Base-by-base conservation (phyloP, 1,140 invertebrate genomes). In the Hypsibius dujardini region DNA sequence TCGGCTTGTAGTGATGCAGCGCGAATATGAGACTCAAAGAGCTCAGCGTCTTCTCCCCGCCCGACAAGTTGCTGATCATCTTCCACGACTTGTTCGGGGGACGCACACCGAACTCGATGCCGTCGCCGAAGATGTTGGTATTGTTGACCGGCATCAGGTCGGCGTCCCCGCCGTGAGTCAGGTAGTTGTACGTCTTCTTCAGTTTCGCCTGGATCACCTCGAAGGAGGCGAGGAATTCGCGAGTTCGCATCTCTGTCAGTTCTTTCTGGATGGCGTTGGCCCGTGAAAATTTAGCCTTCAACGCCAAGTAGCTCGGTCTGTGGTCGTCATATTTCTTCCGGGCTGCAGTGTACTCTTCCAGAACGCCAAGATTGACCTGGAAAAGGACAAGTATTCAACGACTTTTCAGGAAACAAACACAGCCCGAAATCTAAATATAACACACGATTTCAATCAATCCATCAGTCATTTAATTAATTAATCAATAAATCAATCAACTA, bases 21-120 rank as follows among this genome's bases (percentile, higher is more conserved):
- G 95, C 95, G 82, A 99, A 99, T 1, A 99, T 93, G 1, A 99
- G 80, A 0, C 95, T 91, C 28, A 99, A 81, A 0, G 95, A 98
- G 2, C 92, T 94, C 0, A 99, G 81, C 0, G 96, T 99, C 80
- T 99, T 99, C 81, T 99, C 96, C 1, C 96, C 96, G 45, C 96
- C 96, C 1, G 92, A 96, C n/a, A 99, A 80, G 81, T 98, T 96
- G 0, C 89, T 88, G 74, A 98, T 98, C 76, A 91, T 90, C 79
- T 98, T 98, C 96, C 96, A 99, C 0, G 93, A 92, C 78, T 99
- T 99, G 76, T 92, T 93, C 0, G 94, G 94, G 0, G 95, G 96
- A 14, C 95, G 84, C 1, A 98, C 95, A 77, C 92, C 92, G 79
- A 94, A 95, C n/a, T 88, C 86, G 70, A 99, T 88, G 70, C 95